Evolutionary conservation across 2,797 vertebrate genomes (phyloP).

Genomic region (Allobates femoralis): DNA sequence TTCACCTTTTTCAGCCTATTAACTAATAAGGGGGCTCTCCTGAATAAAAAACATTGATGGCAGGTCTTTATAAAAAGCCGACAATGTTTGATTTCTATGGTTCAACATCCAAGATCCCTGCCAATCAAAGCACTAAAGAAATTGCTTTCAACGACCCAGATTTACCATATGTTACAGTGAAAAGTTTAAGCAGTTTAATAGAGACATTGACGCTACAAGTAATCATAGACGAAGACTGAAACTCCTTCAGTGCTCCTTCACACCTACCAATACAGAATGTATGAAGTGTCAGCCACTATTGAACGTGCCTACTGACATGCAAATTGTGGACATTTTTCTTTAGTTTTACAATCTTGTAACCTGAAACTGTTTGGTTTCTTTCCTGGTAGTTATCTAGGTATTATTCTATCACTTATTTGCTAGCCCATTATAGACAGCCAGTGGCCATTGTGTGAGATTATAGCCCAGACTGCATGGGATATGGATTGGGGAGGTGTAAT

Average conservation of each 20-base stretch:
- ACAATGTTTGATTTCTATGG: no score
- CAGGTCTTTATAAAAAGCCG: no score
- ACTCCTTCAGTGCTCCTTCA: background rate
- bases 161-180: background rate
- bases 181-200: background rate
- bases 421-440: conserved; percentile 3
- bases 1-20: no score
- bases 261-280: background rate
- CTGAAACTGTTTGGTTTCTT: background rate
- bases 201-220: background rate
- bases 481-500: background rate
- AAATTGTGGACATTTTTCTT: background rate
- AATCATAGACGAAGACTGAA: background rate
- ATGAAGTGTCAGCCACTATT: background rate
- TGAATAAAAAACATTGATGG: no score
- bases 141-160: background rate
- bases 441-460: background rate
- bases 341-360: background rate
- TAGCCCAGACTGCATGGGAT: background rate
- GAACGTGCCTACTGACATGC: background rate
- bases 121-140: no score
- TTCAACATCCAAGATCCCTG: no score
- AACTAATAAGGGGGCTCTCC: no score
- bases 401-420: background rate
- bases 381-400: background rate